Evolutionary conservation across 2,888 invertebrate genomes (phyloP), one percentile per base, ranked within the genome.

Genomic region (Cordilura impudica): DNA sequence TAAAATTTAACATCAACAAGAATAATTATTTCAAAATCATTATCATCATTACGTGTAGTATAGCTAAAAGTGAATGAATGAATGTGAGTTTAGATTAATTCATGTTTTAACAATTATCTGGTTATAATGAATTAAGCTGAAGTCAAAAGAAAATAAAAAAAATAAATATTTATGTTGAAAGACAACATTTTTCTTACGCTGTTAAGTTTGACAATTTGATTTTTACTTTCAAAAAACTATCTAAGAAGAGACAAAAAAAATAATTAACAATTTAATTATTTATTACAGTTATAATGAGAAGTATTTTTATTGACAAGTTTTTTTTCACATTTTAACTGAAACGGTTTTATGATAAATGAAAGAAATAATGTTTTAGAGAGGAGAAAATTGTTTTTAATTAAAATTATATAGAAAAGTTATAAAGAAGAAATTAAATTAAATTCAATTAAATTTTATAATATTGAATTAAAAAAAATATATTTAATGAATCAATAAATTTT

Each of bases 291-390:
- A 18, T 12, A 51, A 43, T 71, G 16, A n/a, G n/a, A 29, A 61
- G 8, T 61, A 47, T 16, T 71, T 31, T 53, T 21, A 23, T 53
- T 54, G 45, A 45, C 53, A 43, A 16, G 12, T 35, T 35, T 29
- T 54, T 39, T 31, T 10, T 31, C n/a, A n/a, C n/a, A n/a, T 19
- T 54, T 26, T n/a, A 18, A 12, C 6, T 18, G 12, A 10, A 21
- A 39, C 8, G 5, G 2, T 8, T 12, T 23, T 47, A 56, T 12
- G n/a, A n/a, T 26, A 19, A 16, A 21, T 14, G 16, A 21, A 23
- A 67, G 8, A 45, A 14, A 56, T 43, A 26, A 23, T 14, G 23
- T 18, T 61, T 71, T 72, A 47, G 72, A 72, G 65, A 72, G 72
- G 35, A 53, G 7, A 35, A 63, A 63, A 47, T 14, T 4, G n/a